Conservation (phyloP, 2,888 invertebrate species). For the Pecten maximus region DNA sequence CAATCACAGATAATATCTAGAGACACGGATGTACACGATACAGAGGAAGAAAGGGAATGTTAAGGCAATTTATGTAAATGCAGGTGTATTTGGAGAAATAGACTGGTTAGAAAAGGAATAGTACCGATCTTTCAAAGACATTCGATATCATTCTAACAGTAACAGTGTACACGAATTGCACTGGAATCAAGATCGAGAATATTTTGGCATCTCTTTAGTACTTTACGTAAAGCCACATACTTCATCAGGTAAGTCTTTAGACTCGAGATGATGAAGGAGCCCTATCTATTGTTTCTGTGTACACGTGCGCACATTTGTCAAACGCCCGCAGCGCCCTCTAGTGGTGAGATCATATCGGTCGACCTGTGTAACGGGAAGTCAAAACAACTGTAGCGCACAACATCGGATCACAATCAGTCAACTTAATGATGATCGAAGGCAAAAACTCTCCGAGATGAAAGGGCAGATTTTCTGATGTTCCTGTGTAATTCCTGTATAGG, state of each 20-base stretch:
- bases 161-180: not conserved
- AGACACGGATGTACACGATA: no score
- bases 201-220: slow-evolving; percentile 7
- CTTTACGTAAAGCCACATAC: not conserved
- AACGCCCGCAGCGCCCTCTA: slow-evolving; percentile 15
- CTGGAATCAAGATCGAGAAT: not conserved
- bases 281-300: not conserved
- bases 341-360: not conserved
- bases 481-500: not conserved
- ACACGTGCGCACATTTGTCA: slow-evolving; percentile 15
- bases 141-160: no score
- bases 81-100: no score
- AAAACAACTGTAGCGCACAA: not conserved
- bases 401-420: not conserved
- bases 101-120: no score
- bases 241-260: not conserved
- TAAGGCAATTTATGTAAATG: no score
- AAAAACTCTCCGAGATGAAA: not conserved
- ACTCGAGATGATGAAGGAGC: not conserved
- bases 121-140: no score
- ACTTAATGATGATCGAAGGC: slow-evolving; percentile 15
- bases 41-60: no score
- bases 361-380: slow-evolving; percentile 7
- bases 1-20: no score
- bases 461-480: not conserved